phyloP scores from a whole-genome alignment of 2,888 invertebrate species.

The Timandra comae region DNA sequence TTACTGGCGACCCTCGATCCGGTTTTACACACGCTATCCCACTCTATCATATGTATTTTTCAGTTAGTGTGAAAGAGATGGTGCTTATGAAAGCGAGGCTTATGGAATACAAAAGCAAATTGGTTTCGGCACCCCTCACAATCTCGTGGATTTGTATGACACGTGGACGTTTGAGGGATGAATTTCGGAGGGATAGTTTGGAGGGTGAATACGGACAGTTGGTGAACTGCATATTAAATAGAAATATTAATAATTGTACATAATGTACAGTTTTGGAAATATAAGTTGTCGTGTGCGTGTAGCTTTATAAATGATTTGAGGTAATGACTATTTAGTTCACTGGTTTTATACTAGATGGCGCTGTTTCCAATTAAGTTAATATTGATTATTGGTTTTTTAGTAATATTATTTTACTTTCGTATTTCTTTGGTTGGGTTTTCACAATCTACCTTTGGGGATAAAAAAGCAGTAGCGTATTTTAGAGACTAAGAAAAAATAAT shows the following conservation, averaged over 20 bases:
- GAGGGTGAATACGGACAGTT: constrained; percentile 18
- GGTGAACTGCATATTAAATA: constrained; percentile 6
- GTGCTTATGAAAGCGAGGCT: constrained; percentile 29
- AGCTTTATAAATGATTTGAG: too few relatives aligned
- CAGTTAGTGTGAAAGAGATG: constrained; percentile 30
- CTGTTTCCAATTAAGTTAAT: too few relatives aligned
- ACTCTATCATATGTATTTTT: constrained; percentile 23
- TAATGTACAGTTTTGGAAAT: too few relatives aligned
- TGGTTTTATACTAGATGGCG: too few relatives aligned
- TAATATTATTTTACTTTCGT: too few relatives aligned
- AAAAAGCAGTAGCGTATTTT: too few relatives aligned
- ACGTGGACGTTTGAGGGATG: constrained; percentile 57
- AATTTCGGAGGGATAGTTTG: constrained; percentile 34
- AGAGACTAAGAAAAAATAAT: too few relatives aligned
- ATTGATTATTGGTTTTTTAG: too few relatives aligned
- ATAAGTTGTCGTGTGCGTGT: too few relatives aligned
- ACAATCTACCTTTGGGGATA: too few relatives aligned
- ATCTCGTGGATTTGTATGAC: constrained; percentile 52
- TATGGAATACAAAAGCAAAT: constrained; percentile 56
- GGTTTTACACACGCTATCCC: constrained; percentile 27
- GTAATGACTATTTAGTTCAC: too few relatives aligned
- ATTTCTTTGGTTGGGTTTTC: too few relatives aligned
- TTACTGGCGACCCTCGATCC: constrained; percentile 34
- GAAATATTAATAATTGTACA: neutral
- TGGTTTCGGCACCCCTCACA: constrained; percentile 55